Conservation (phyloP, 1,140 invertebrate species). For the Harlomillsia oculata region DNA sequence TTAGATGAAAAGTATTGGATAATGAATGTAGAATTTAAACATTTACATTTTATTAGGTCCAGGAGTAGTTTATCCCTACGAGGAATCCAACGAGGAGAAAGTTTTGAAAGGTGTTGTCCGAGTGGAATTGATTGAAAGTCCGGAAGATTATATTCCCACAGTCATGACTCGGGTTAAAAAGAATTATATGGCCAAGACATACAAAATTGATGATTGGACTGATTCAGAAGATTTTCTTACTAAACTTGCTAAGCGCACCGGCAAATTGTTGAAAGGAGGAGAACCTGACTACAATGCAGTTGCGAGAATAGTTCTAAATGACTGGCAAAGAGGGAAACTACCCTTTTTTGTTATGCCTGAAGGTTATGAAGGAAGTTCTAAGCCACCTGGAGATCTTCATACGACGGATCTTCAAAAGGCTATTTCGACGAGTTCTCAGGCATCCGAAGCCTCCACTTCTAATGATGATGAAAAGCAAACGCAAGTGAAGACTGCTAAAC, state of each 20-base stretch:
- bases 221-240: conserved; percentile 83
- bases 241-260: conserved; percentile 71
- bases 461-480: conserved; percentile 6
- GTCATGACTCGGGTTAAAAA: conserved; percentile 78
- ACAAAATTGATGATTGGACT: conserved; percentile 71
- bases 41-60: no score
- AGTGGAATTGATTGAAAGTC: conserved; percentile 86
- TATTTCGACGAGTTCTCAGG: not conserved
- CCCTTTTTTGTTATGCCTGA: conserved; percentile 86
- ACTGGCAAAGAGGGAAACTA: conserved; percentile 95
- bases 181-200: conserved; percentile 86
- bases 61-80: conserved; percentile 92
- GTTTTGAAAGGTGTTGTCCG: conserved; percentile 92
- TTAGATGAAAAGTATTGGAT: no score
- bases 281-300: conserved; percentile 83
- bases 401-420: conserved; percentile 12
- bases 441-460: conserved; percentile 1
- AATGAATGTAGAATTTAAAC: no score
- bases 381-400: no score
- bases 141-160: conserved; percentile 84
- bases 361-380: conserved; percentile 15
- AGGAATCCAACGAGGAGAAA: conserved; percentile 82
- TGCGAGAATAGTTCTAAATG: conserved; percentile 93
- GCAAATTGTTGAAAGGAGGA: conserved; percentile 89
- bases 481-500: conserved; percentile 10